Base-by-base conservation (phyloP, 2,113 vertebrate species). In the Oncorhynchus mykiss region DNA sequence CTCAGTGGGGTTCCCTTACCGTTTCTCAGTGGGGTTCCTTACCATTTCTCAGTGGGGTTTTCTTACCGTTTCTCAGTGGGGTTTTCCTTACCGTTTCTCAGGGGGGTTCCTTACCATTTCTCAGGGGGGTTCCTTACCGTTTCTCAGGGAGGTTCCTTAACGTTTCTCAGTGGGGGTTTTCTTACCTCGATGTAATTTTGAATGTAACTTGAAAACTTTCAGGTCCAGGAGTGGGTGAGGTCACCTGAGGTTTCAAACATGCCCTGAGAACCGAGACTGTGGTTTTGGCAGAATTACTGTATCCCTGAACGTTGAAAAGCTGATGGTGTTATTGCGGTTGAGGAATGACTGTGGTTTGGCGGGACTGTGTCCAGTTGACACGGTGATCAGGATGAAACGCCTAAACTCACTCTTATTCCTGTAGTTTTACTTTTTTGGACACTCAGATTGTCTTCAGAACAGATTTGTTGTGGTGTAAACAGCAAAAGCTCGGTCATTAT, bases 391-490 rank as follows among this genome's bases (percentile, higher is more conserved):
- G 5, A 25, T 20, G 27, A 16, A 39, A 45, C 20, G 14, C 16
- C 2, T 57, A 64, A 13, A 62, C 25, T 11, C 49, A 14, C 1
- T 54, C 51, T 18, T 54, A 54, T 54, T 54, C 14, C 0, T 54
- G 51, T 18, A 54, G 16, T 54, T 18, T 16, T 54, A 54, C 14
- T 5, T 14, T 54, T 4, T 54, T 18, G 12, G 16, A 54, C 51
- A 54, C 12, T 16, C 1, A 54, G 14, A 54, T 4, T 48, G 34
- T 92, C 93, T 91, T 91, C 75, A 93, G 96, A 60, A 97, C 96
- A 0, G 93, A 95, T 85, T 91, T 95, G 91, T 99, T 98, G 88
- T 99, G 97, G 85, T 95, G 91, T 85, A 97, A 9, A 22, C n/a
- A 22, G 18, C 59, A 62, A 11, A 24, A 3, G 39, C 9, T 11